A percentile compares a stretch with the other conserved stretches of the same genome.
These are phyloP conservation scores for Struthio camelus DNA, from an alignment of 2,113 vertebrate species.

Conservation along the genomic window DNA sequence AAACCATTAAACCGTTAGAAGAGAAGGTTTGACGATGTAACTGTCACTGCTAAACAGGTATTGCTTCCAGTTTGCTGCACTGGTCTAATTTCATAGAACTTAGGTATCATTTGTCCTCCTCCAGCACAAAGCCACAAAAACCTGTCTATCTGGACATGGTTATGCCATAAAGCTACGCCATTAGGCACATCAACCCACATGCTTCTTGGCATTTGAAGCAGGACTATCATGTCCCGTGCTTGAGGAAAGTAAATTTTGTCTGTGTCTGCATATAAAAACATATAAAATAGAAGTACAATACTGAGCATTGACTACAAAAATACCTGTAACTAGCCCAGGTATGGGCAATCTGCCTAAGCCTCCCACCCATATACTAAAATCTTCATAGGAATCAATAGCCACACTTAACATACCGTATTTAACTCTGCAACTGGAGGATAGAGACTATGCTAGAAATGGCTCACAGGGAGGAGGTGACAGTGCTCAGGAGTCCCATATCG, in stretches of 20 bases:
- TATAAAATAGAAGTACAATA: neutral
- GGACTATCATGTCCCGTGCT: neutral
- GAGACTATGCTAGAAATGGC: neutral
- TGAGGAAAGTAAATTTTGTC: neutral
- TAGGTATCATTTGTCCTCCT: neutral
- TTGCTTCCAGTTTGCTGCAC: neutral
- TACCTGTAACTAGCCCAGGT: neutral
- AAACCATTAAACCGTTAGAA: neutral
- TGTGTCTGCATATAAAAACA: neutral
- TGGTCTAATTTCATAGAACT: neutral
- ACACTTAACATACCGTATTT: neutral
- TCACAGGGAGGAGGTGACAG: accelerated
- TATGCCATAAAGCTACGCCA: neutral
- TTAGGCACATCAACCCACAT: neutral
- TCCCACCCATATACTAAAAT: neutral
- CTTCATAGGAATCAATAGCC: neutral
- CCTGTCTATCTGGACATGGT: neutral
- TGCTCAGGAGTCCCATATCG: neutral
- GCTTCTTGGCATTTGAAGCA: neutral
- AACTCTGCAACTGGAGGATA: neutral
- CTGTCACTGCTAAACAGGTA: neutral
- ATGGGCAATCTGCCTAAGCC: neutral
- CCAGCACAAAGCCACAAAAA: neutral
- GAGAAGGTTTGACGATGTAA: neutral
- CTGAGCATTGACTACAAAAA: neutral